phyloP scores from a whole-genome alignment of 1,140 invertebrate species.

The Zaprionus davidi region DNA sequence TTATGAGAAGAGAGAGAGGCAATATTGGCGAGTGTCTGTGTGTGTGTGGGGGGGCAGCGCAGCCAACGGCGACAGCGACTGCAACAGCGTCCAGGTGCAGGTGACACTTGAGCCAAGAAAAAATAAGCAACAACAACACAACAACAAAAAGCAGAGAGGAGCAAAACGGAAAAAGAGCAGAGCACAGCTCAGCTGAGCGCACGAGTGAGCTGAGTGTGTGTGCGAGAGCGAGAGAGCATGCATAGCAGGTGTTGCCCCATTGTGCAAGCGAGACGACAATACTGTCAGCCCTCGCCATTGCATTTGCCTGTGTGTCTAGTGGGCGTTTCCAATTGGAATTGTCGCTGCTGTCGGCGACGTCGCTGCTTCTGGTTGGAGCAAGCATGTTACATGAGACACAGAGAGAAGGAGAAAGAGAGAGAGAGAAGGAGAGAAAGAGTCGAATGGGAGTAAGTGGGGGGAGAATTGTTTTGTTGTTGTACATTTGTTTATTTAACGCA shows the following conservation, averaged over 20 bases:
- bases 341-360: slow-evolving; percentile 27
- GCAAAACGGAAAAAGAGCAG: slow-evolving; percentile 47
- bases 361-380: slow-evolving; percentile 67
- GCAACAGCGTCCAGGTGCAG: slow-evolving; percentile 36
- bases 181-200: slow-evolving; percentile 33
- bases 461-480: slow-evolving; percentile 17
- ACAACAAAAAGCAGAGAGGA: slow-evolving; percentile 29
- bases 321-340: slow-evolving; percentile 80
- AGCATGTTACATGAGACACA: slow-evolving; percentile 52
- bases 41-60: slow-evolving; percentile 28
- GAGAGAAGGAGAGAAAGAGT: slow-evolving; percentile 8
- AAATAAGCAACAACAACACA: slow-evolving; percentile 9
- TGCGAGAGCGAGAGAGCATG: slow-evolving; percentile 26
- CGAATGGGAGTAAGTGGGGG: slow-evolving; percentile 29
- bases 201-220: background rate
- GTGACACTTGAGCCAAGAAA: slow-evolving; percentile 50
- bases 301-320: slow-evolving; percentile 33
- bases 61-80: slow-evolving; percentile 13
- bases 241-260: slow-evolving; percentile 54
- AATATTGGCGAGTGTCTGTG: background rate
- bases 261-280: slow-evolving; percentile 55
- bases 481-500: slow-evolving; percentile 67
- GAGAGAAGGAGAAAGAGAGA: background rate
- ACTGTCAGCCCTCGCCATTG: slow-evolving; percentile 41
- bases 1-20: slow-evolving; percentile 28